Conservation (phyloP, 2,888 invertebrate genomes). For the Linyphia triangularis region DNA sequence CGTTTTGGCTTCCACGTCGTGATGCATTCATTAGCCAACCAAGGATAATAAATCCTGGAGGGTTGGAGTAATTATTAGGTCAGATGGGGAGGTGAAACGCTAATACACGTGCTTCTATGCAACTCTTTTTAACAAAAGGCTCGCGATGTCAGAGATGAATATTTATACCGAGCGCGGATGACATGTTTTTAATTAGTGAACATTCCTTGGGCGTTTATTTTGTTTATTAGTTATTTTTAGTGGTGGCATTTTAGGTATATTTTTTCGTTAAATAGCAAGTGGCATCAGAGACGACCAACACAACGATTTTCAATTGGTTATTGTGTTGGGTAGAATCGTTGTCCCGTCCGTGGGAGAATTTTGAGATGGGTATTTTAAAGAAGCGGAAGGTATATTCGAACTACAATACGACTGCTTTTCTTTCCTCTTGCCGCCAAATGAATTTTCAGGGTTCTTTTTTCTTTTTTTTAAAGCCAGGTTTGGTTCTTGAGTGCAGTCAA, state of each 20-base stretch:
- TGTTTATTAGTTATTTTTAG: background rate
- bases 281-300: background rate
- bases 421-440: too few relatives aligned
- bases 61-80: constrained; percentile 47
- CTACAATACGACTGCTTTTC: too few relatives aligned
- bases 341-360: too few relatives aligned
- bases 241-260: background rate
- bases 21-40: constrained; percentile 53
- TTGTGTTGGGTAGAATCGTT: too few relatives aligned
- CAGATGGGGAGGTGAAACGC: background rate
- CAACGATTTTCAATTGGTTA: background rate
- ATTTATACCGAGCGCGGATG: constrained; percentile 44
- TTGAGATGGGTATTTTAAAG: too few relatives aligned
- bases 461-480: too few relatives aligned
- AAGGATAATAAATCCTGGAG: constrained; percentile 38
- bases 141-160: constrained; percentile 49
- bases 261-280: too few relatives aligned
- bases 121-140: constrained; percentile 55
- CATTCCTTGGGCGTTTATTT: constrained; percentile 6
- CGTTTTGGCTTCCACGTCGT: constrained; percentile 33
- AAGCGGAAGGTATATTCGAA: too few relatives aligned
- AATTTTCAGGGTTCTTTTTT: too few relatives aligned
- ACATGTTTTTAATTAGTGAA: constrained; percentile 58
- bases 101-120: background rate
- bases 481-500: too few relatives aligned